A percentile compares a stretch with the other conserved stretches of the same genome.
phyloP scores from a whole-genome alignment of 2,113 vertebrate species.

The Xyrauchen texanus region DNA sequence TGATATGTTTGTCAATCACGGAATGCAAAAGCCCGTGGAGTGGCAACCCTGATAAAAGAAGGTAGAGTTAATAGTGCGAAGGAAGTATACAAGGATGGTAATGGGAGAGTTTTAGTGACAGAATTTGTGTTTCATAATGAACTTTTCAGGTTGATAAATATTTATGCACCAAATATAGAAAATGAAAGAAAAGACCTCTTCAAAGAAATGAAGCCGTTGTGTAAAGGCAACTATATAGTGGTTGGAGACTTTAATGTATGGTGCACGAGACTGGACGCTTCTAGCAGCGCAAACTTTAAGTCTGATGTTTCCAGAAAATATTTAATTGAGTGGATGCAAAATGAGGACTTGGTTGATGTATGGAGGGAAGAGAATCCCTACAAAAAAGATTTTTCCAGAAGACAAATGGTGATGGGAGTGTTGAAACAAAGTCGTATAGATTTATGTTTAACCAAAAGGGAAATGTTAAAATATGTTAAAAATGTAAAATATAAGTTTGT shows the following conservation, averaged over 20 bases:
- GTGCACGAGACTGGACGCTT: background rate
- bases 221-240: background rate
- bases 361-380: background rate
- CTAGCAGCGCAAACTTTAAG: no score
- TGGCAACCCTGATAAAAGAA: background rate
- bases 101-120: background rate
- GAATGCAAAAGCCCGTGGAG: background rate
- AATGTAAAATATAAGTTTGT: background rate
- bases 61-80: background rate
- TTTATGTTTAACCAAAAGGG: background rate
- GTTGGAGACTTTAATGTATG: background rate
- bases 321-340: background rate
- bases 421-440: no score
- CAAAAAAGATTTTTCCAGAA: no score
- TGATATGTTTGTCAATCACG: background rate
- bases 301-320: background rate
- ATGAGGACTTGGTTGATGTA: background rate
- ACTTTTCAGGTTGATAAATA: background rate
- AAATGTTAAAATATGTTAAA: background rate
- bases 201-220: background rate
- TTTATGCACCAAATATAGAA: background rate
- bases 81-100: background rate
- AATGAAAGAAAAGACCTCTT: no score
- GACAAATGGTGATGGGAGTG: no score
- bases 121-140: background rate